These are phyloP conservation scores for Axinella damicornis DNA, from an alignment of 37 sponge, comb jelly and placozoan species.

Conservation along the genomic window DNA sequence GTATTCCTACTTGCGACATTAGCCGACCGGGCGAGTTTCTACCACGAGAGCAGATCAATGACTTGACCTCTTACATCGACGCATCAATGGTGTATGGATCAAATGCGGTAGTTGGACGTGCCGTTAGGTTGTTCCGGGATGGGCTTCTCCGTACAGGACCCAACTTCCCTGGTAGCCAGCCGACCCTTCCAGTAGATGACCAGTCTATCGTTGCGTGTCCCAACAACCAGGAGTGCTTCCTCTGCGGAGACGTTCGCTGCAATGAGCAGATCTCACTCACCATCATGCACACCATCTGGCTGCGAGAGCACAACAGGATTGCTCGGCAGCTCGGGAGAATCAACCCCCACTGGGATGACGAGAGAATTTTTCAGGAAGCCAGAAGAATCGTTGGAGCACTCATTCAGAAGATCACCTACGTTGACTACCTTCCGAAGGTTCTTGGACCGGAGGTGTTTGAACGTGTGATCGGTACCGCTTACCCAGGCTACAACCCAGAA, in stretches of 20 bases:
- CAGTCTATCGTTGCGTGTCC: slow-evolving; percentile 38
- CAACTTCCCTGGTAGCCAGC: slow-evolving; percentile 10
- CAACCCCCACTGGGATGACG: slow-evolving; percentile 89
- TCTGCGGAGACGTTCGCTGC: slow-evolving; percentile 87
- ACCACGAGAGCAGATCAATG: slow-evolving; percentile 79
- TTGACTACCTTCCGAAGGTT: slow-evolving; percentile 88
- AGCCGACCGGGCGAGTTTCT: slow-evolving; percentile 22
- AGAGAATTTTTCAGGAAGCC: slow-evolving; percentile 86
- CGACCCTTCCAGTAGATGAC: slow-evolving; percentile 50
- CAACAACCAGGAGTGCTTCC: slow-evolving; percentile 59
- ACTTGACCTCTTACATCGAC: slow-evolving; percentile 80
- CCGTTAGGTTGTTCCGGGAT: slow-evolving; percentile 43
- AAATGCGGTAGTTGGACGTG: background rate
- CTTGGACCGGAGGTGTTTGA: slow-evolving; percentile 60
- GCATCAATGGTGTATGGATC: slow-evolving; percentile 86
- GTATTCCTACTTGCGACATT: slow-evolving; percentile 45
- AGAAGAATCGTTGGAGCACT: slow-evolving; percentile 89
- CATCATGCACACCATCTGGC: slow-evolving; percentile 95
- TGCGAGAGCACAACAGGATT: slow-evolving; percentile 96
- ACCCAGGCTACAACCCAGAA: slow-evolving; percentile 64
- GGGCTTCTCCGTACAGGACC: slow-evolving; percentile 44
- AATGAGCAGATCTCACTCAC: slow-evolving; percentile 92
- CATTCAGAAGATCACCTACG: slow-evolving; percentile 85
- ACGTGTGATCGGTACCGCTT: slow-evolving; percentile 54
- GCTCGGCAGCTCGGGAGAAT: slow-evolving; percentile 66